A percentile compares a stretch with the other conserved stretches of the same genome.
Evolutionary conservation across 2,797 vertebrate species (phyloP).

Genomic region (Lophura swinhoii): DNA sequence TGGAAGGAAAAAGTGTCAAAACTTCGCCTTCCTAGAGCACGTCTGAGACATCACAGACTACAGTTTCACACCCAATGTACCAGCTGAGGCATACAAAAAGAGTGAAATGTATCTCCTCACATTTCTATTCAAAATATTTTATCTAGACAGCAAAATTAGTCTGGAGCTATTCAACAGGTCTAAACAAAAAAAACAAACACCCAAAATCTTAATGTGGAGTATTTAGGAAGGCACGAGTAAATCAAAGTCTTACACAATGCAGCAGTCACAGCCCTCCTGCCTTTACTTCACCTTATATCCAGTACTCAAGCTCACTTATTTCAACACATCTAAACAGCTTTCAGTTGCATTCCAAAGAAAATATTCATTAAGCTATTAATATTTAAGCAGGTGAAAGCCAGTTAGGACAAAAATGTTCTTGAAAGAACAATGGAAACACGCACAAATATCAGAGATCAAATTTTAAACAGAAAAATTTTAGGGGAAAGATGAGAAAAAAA

Average conservation of each 20-base stretch:
- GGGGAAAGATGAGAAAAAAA: not conserved
- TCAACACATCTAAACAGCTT: not conserved
- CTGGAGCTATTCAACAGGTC: not conserved
- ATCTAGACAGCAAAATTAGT: not conserved
- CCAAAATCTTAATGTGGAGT: not conserved
- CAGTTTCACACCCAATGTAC: not conserved
- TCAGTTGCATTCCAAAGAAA: not conserved
- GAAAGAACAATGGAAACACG: not conserved
- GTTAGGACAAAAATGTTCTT: not conserved
- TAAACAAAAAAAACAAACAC: not conserved
- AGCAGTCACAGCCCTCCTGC: not conserved
- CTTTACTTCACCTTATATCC: not conserved
- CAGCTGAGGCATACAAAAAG: not conserved
- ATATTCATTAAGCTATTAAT: not conserved
- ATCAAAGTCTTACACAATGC: not conserved
- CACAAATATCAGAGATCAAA: not conserved
- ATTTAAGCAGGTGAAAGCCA: not conserved
- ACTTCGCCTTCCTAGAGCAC: not conserved
- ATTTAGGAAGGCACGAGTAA: not conserved
- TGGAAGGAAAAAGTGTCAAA: too few relatives aligned
- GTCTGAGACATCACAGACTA: not conserved
- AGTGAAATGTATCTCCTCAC: not conserved
- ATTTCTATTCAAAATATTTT: not conserved
- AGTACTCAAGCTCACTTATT: not conserved
- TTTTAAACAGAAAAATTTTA: not conserved